phyloP scores from a whole-genome alignment of 2,888 invertebrate genomes.

The Blastobasis lacticolella region DNA sequence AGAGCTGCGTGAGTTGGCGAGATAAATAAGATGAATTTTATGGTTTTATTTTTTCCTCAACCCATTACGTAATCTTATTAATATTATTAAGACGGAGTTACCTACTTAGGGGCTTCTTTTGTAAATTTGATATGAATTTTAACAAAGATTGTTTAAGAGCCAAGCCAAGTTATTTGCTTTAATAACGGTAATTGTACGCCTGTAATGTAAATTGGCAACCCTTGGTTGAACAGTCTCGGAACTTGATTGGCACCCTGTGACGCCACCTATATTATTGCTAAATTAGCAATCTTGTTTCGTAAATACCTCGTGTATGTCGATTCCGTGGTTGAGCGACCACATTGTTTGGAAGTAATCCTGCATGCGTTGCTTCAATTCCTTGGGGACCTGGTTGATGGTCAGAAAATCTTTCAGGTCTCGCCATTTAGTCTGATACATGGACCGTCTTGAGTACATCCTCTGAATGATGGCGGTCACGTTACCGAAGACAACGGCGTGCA shows the following conservation, averaged over 20 bases:
- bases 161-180: no score
- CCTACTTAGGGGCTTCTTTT: neutral
- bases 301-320: conserved; percentile 93
- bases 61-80: conserved; percentile 25
- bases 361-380: conserved; percentile 95
- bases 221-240: no score
- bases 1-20: conserved; percentile 9
- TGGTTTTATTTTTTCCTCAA: conserved; percentile 27
- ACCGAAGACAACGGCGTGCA: conserved; percentile 98
- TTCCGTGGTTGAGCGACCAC: conserved; percentile 98
- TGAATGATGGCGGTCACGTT: conserved; percentile 98
- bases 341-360: conserved; percentile 98
- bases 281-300: no score
- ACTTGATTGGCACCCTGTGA: no score
- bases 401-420: conserved; percentile 96
- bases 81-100: neutral
- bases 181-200: no score
- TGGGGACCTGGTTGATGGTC: conserved; percentile 94
- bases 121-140: no score
- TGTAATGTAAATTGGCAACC: no score
- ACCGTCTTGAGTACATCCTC: conserved; percentile 94
- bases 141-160: no score
- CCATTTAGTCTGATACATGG: conserved; percentile 95
- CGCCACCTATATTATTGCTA: no score
- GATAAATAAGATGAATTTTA: conserved; percentile 22